phyloP scores from a whole-genome alignment of 2,888 invertebrate species.

The Panzeria rudis region DNA sequence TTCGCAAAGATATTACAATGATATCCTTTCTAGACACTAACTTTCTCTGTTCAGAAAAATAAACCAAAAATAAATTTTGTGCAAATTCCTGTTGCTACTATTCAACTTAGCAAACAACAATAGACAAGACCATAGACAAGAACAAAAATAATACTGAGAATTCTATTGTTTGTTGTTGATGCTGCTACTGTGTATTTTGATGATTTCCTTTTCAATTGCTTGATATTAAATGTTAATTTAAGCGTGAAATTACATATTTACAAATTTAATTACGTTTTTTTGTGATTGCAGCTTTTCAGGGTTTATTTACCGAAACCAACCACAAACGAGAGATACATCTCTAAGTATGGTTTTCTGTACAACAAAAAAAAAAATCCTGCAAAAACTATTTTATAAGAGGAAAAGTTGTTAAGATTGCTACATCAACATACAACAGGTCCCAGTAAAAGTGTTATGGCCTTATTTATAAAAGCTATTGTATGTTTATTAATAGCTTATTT shows the following conservation, averaged over 20 bases:
- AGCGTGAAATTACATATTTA: slow-evolving; percentile 81
- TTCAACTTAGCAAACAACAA: slow-evolving; percentile 8
- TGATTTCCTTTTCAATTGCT: slow-evolving; percentile 52
- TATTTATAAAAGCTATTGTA: no score
- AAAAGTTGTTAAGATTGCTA: no score
- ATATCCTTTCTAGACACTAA: slow-evolving; percentile 62
- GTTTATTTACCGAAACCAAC: slow-evolving; percentile 28
- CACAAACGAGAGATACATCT: slow-evolving; percentile 25
- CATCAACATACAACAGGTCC: no score
- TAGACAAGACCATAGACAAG: slow-evolving; percentile 30
- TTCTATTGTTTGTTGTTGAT: slow-evolving; percentile 34
- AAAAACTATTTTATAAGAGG: background rate
- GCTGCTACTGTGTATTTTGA: slow-evolving; percentile 54
- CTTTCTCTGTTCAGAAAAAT: background rate
- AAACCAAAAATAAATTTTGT: slow-evolving; percentile 43
- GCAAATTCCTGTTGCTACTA: slow-evolving; percentile 62
- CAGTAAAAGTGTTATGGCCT: no score
- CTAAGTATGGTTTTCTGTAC: background rate
- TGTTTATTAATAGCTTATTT: no score
- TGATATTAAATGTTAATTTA: slow-evolving; percentile 80
- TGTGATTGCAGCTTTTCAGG: slow-evolving; percentile 1
- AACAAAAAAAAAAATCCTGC: background rate
- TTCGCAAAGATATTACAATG: slow-evolving; percentile 70
- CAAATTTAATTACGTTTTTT: slow-evolving; percentile 59
- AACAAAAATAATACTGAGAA: slow-evolving; percentile 14